These are phyloP conservation scores for Lagria hirta DNA, from an alignment of 2,888 invertebrate genomes.

Conservation along the genomic window DNA sequence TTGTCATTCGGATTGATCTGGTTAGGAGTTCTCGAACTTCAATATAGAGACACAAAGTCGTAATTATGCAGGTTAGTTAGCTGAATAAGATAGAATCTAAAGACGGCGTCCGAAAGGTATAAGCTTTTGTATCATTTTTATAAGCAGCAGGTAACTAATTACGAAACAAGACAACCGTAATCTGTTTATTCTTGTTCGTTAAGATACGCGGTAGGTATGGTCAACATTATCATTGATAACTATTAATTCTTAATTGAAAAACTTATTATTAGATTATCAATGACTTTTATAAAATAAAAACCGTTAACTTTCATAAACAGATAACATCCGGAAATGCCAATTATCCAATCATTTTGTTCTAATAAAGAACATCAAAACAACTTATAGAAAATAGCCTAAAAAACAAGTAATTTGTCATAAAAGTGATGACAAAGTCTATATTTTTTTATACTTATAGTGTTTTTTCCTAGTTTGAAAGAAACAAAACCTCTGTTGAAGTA, in stretches of 20 bases:
- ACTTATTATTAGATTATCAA: slow-evolving; percentile 21
- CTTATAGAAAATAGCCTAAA: too few species aligned
- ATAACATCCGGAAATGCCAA: too few species aligned
- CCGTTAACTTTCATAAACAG: too few species aligned
- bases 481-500: too few species aligned
- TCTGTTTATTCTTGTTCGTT: slow-evolving; percentile 24
- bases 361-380: too few species aligned
- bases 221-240: slow-evolving; percentile 16
- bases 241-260: slow-evolving; percentile 23
- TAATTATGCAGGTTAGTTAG: slow-evolving; percentile 33
- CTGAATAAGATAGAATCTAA: slow-evolving; percentile 29
- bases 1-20: slow-evolving; percentile 34
- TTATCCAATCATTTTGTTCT: too few species aligned
- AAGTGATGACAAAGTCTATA: too few species aligned
- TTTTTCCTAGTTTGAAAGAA: too few species aligned
- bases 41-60: slow-evolving; percentile 30
- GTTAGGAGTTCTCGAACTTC: slow-evolving; percentile 25
- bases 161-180: slow-evolving; percentile 22
- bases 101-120: slow-evolving; percentile 22
- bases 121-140: slow-evolving; percentile 25
- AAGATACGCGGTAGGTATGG: slow-evolving; percentile 16
- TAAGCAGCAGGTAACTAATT: slow-evolving; percentile 25
- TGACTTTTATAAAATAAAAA: slow-evolving; percentile 12
- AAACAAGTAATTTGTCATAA: too few species aligned
- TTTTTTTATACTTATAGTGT: too few species aligned